phyloP scores from a whole-genome alignment of 37 sponge, comb jelly and placozoan genomes.

The Beroe forskalii region DNA sequence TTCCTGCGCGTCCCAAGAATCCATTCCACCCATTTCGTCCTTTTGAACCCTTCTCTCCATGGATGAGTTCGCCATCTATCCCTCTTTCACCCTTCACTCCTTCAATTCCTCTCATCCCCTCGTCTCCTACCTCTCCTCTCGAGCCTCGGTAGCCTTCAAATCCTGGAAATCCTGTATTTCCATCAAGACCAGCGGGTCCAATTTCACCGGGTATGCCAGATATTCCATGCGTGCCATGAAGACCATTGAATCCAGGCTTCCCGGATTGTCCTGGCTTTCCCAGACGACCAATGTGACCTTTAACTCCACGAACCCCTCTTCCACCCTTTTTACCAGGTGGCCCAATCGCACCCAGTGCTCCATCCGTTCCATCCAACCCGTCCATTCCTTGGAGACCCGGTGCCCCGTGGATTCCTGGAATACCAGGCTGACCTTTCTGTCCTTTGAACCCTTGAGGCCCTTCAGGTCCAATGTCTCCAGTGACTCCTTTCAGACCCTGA shows the following conservation, averaged over 20 bases:
- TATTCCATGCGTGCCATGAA: not conserved
- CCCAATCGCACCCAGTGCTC: not conserved
- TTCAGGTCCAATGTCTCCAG: not conserved
- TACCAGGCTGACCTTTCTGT: constrained; percentile 32
- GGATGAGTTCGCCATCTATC: not conserved
- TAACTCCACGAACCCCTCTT: not conserved
- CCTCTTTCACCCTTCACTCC: not conserved
- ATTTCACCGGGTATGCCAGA: not conserved
- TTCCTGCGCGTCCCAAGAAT: constrained; percentile 4
- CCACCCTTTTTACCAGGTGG: not conserved
- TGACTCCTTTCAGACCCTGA: not conserved
- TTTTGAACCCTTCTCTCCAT: not conserved
- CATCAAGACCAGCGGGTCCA: constrained; percentile 3
- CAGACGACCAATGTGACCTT: not conserved
- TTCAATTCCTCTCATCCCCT: not conserved
- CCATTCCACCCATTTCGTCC: constrained; percentile 38
- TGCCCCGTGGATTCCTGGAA: not conserved
- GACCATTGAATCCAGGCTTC: not conserved
- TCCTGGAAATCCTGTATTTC: not conserved
- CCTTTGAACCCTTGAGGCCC: constrained; percentile 10
- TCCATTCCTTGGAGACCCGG: not conserved
- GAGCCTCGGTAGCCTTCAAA: not conserved
- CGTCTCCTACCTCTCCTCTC: not conserved
- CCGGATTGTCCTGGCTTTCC: not conserved
- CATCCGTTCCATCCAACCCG: not conserved